Percentiles rank a stretch among this genome's conserved stretches.
phyloP scores from a whole-genome alignment of 2,113 vertebrate species.

The Hyaena hyaena region DNA sequence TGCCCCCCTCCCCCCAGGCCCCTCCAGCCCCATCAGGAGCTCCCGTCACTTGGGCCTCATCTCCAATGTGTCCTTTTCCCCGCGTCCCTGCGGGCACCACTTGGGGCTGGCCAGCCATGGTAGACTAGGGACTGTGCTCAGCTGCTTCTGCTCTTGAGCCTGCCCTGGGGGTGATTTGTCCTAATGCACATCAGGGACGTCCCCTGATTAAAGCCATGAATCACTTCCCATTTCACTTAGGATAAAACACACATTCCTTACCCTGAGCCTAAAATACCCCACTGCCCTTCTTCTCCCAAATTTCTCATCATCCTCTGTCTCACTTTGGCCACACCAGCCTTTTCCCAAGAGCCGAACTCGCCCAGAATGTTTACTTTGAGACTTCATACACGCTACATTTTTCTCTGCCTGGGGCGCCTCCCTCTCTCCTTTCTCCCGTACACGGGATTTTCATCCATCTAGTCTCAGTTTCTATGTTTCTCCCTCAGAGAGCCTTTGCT shows the following conservation, averaged over 20 bases:
- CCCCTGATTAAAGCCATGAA: background rate
- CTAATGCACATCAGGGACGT: background rate
- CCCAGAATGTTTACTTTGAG: background rate
- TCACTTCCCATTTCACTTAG: background rate
- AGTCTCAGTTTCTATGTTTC: background rate
- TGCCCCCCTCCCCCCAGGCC: background rate
- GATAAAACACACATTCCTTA: background rate
- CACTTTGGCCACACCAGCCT: background rate
- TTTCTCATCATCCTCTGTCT: background rate
- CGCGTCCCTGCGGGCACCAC: background rate
- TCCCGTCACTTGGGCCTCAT: background rate
- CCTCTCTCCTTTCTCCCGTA: background rate
- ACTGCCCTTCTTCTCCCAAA: background rate
- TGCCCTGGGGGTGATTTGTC: background rate
- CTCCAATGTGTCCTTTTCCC: background rate
- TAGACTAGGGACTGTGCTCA: background rate
- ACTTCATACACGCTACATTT: background rate
- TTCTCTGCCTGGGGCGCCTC: background rate
- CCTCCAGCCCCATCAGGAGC: background rate
- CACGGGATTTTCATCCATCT: background rate
- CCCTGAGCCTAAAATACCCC: background rate
- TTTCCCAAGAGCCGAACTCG: background rate
- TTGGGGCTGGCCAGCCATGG: background rate
- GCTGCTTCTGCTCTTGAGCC: background rate
- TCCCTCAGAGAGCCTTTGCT: background rate